Percentiles rank a stretch among this genome's conserved stretches.
Conservation (phyloP, 2,797 vertebrate genomes). For the Peromyscus eremicus region DNA sequence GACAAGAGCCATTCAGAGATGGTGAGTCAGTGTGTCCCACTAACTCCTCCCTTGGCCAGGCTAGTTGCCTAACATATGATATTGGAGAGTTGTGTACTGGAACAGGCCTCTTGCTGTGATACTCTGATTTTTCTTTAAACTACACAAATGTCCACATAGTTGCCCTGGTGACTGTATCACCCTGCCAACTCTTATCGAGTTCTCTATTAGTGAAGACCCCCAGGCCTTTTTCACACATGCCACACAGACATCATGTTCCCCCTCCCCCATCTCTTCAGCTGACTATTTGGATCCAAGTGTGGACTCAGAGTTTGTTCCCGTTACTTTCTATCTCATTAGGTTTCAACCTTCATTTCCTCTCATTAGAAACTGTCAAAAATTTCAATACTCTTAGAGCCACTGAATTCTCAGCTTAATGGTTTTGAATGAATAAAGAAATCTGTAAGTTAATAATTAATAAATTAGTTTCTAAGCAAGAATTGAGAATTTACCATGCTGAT, state of each 20-base stretch:
- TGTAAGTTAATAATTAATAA: not conserved
- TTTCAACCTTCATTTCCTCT: constrained; percentile 55
- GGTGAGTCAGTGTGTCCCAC: not conserved
- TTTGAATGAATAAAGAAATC: constrained; percentile 26
- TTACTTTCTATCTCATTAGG: constrained; percentile 49
- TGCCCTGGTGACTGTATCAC: not conserved
- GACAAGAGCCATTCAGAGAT: not conserved
- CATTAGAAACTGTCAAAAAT: constrained; percentile 22
- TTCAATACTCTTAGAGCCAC: not conserved
- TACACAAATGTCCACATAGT: not conserved
- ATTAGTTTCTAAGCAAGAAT: not conserved
- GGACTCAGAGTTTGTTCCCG: constrained; percentile 12
- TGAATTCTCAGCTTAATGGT: not conserved
- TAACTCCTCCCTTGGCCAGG: not conserved
- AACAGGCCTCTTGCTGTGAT: not conserved
- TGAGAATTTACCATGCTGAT: not conserved
- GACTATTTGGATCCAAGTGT: not conserved
- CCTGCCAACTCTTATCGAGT: constrained; percentile 39
- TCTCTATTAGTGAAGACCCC: not conserved
- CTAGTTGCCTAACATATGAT: not conserved
- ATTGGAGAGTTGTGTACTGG: not conserved
- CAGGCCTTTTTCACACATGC: constrained; percentile 16
- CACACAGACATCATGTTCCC: not conserved
- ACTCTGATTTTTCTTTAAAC: constrained; percentile 34
- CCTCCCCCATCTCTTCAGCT: constrained; percentile 32